Evolutionary conservation across 2,113 vertebrate species (phyloP).

Genomic region (Burhinus oedicnemus): DNA sequence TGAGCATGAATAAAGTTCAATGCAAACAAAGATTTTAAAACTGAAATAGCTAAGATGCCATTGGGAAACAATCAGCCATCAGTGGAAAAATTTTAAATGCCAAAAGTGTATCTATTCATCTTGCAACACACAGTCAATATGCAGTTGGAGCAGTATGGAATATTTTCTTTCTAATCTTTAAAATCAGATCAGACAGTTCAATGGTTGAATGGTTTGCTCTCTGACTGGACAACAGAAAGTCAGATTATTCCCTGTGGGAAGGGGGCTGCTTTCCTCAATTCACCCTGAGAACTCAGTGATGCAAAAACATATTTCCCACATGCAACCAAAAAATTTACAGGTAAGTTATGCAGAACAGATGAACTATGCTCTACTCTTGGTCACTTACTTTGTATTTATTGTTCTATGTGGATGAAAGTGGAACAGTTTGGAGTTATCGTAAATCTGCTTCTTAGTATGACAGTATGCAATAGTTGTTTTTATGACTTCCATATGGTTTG

Average conservation of each 20-base stretch:
- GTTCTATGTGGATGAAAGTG: background rate
- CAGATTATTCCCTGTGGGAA: background rate
- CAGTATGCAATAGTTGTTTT: background rate
- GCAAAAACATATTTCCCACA: background rate
- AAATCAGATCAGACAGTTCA: background rate
- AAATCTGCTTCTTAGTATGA: background rate
- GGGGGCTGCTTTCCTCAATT: background rate
- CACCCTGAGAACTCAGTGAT: background rate
- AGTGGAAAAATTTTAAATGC: background rate
- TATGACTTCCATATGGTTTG: background rate
- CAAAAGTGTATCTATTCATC: background rate
- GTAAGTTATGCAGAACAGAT: background rate
- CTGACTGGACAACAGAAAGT: background rate
- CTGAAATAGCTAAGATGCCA: constrained; percentile 8
- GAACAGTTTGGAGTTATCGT: background rate
- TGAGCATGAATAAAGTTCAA: constrained; percentile 33
- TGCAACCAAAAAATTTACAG: background rate
- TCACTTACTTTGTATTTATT: background rate
- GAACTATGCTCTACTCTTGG: background rate
- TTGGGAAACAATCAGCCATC: background rate
- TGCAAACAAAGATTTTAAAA: constrained; percentile 43
- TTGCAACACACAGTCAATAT: background rate
- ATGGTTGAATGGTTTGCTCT: background rate
- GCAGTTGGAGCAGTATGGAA: background rate
- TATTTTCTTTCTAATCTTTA: background rate